Evolutionary conservation across 1,140 invertebrate genomes (phyloP).

Genomic region (Cotesia vestalis): DNA sequence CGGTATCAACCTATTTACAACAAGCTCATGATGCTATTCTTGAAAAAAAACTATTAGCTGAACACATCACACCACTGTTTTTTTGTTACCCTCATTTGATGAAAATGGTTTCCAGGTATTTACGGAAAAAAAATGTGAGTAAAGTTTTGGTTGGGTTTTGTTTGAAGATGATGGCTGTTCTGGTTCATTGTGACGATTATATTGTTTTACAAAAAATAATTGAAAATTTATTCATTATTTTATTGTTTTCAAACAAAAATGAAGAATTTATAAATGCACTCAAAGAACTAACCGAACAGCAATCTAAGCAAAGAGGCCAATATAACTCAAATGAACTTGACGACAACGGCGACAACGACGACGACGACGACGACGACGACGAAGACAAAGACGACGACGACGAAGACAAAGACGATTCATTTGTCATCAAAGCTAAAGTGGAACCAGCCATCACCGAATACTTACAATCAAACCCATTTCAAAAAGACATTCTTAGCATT

Average conservation of each 20-base stretch:
- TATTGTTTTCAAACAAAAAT: slow-evolving; percentile 13
- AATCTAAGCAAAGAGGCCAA: not conserved
- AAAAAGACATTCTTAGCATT: slow-evolving; percentile 9
- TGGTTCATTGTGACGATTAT: slow-evolving; percentile 20
- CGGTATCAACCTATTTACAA: slow-evolving; percentile 23
- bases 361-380: not conserved
- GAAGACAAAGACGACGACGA: not conserved
- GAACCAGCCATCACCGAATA: not conserved
- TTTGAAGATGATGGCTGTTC: slow-evolving; percentile 28
- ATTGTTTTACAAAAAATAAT: not conserved
- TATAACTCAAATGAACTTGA: not conserved
- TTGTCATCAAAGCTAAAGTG: not conserved
- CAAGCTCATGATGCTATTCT: not conserved
- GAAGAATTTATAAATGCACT: not conserved
- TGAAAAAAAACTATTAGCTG: not conserved
- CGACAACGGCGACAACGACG: not conserved
- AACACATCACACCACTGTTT: slow-evolving; percentile 5
- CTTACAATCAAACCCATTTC: not conserved
- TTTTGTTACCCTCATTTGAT: slow-evolving; percentile 29
- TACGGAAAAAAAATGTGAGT: slow-evolving; percentile 16
- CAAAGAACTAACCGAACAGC: not conserved
- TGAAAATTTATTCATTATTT: slow-evolving; percentile 14
- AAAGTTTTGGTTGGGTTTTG: not conserved
- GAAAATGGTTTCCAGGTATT: slow-evolving; percentile 33
- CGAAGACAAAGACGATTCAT: not conserved